Conservation (phyloP, 2,888 invertebrate genomes). For the Morpho helenor region DNA sequence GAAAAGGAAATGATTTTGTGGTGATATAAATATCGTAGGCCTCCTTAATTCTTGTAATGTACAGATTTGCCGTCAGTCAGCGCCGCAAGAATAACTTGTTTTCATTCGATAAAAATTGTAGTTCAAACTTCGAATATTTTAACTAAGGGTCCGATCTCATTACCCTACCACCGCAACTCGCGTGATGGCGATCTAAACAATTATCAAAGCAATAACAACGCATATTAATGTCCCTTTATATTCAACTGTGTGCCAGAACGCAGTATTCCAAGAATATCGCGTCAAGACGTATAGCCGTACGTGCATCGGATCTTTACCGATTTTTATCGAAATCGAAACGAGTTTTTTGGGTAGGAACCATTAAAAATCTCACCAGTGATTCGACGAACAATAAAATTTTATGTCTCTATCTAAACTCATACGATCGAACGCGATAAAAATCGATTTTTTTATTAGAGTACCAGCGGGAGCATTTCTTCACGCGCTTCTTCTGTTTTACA, state of each 20-base stretch:
- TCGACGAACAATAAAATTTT: conserved; percentile 57
- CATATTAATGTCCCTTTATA: conserved; percentile 41
- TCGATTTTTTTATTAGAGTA: conserved; percentile 31
- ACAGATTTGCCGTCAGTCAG: not conserved
- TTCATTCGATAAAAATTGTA: conserved; percentile 9
- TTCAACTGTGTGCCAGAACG: conserved; percentile 30
- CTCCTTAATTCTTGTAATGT: too few relatives aligned
- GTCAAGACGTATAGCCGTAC: conserved; percentile 29
- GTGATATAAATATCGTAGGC: too few relatives aligned
- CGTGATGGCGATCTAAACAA: conserved; percentile 36
- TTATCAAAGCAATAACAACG: conserved; percentile 40
- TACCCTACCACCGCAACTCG: conserved; percentile 29
- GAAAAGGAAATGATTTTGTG: too few relatives aligned
- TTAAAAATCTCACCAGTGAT: conserved; percentile 42
- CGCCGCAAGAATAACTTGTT: not conserved
- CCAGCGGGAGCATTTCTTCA: conserved; percentile 30
- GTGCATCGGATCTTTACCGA: conserved; percentile 45
- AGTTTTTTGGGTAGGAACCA: conserved; percentile 40
- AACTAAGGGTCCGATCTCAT: conserved; percentile 24
- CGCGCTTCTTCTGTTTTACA: conserved; percentile 21
- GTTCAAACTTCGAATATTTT: conserved; percentile 4
- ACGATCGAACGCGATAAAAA: conserved; percentile 41
- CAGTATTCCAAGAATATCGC: conserved; percentile 36
- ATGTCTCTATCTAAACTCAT: conserved; percentile 47
- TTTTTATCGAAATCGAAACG: conserved; percentile 47